Percentiles rank a stretch among this genome's conserved stretches.
Conservation (phyloP, 2,113 vertebrate genomes). For the Polypterus bichir region DNA sequence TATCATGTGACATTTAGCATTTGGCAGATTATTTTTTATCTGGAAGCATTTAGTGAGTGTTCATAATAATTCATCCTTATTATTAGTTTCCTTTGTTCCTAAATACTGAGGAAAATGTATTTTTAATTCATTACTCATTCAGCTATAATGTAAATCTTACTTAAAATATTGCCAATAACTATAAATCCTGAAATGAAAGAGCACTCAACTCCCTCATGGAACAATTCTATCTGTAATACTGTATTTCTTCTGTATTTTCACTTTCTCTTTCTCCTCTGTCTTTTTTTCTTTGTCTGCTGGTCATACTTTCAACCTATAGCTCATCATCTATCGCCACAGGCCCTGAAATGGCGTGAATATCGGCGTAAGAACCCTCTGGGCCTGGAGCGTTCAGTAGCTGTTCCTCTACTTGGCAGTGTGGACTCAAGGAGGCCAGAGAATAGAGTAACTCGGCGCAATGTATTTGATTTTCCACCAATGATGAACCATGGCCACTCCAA, state of each 20-base stretch:
- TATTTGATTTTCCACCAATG: constrained; percentile 73
- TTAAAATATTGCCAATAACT: no score
- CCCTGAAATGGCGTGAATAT: constrained; percentile 92
- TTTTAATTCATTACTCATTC: no score
- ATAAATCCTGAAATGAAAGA: no score
- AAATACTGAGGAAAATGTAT: no score
- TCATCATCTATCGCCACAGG: constrained; percentile 89
- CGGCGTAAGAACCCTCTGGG: constrained; percentile 82
- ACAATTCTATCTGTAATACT: neutral
- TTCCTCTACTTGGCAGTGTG: constrained; percentile 36
- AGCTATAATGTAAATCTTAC: no score
- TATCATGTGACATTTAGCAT: no score
- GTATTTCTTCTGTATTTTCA: neutral
- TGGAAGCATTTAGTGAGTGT: no score
- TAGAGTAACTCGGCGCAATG: constrained; percentile 54
- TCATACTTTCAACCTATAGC: constrained; percentile 38
- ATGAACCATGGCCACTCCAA: constrained; percentile 48
- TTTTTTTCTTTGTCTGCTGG: constrained; percentile 11
- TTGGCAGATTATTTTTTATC: no score
- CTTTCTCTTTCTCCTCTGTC: constrained; percentile 6
- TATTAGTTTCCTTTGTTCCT: no score
- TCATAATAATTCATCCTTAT: no score
- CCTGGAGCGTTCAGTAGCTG: constrained; percentile 49
- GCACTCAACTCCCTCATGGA: no score
- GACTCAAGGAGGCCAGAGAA: constrained; percentile 52